Percentiles rank a stretch among this genome's conserved stretches.
phyloP scores from a whole-genome alignment of 92 coral and sea anemone genomes.

The Metridium senile region DNA sequence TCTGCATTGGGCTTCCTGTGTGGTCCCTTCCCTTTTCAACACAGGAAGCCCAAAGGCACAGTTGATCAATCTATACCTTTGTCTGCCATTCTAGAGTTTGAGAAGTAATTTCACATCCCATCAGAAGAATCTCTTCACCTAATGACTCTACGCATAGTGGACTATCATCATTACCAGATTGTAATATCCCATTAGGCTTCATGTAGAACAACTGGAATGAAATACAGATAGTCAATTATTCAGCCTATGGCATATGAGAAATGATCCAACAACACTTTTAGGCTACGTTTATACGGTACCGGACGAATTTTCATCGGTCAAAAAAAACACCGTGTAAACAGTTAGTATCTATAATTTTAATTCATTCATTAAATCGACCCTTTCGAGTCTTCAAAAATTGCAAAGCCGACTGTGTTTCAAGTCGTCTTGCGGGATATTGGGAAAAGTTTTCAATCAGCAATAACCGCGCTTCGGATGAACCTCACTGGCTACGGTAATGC shows the following conservation, averaged over 20 bases:
- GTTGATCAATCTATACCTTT: constrained; percentile 31
- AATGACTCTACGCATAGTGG: constrained; percentile 50
- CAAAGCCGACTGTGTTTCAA: constrained; percentile 67
- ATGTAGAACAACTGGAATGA: constrained; percentile 61
- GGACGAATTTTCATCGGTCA: too few relatives aligned
- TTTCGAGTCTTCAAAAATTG: constrained; percentile 56
- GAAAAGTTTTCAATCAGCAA: constrained; percentile 80
- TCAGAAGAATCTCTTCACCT: constrained; percentile 39
- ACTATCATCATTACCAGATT: constrained; percentile 28
- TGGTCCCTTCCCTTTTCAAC: background rate
- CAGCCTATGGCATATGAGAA: background rate
- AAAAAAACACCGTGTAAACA: too few relatives aligned
- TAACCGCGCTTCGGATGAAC: constrained; percentile 75
- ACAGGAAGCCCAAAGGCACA: background rate
- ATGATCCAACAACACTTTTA: too few relatives aligned
- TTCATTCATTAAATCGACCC: background rate
- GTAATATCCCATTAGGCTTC: constrained; percentile 51
- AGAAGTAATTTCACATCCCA: constrained; percentile 52
- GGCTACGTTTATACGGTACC: too few relatives aligned
- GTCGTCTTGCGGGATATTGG: constrained; percentile 78
- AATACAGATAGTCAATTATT: background rate
- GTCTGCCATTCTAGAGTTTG: constrained; percentile 41
- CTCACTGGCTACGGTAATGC: constrained; percentile 88
- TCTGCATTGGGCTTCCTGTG: too few relatives aligned
- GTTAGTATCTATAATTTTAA: background rate